These are phyloP conservation scores for Coilia nasus DNA, from an alignment of 2,797 vertebrate species.

Conservation along the genomic window DNA sequence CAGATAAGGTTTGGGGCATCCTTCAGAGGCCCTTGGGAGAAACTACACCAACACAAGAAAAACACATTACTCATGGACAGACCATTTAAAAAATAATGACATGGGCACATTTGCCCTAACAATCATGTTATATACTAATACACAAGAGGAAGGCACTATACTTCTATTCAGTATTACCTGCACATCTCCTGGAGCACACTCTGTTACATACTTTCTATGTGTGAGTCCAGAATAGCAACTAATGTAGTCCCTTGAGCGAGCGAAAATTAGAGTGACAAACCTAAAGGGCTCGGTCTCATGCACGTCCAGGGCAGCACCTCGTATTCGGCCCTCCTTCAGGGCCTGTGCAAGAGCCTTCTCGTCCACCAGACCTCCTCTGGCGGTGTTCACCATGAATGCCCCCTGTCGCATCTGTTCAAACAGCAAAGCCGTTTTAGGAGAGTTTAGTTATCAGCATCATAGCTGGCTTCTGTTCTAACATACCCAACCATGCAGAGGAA, in stretches of 20 bases:
- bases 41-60: constrained; percentile 65
- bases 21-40: constrained; percentile 86
- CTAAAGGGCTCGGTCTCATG: constrained; percentile 90
- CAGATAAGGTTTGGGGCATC: constrained; percentile 89
- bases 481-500: too few species aligned
- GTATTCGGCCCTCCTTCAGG: constrained; percentile 88
- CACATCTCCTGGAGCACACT: too few species aligned
- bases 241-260: neutral
- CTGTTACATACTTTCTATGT: too few species aligned
- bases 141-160: too few species aligned
- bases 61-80: too few species aligned
- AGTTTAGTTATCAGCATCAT: too few species aligned
- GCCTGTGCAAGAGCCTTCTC: constrained; percentile 89
- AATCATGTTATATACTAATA: too few species aligned
- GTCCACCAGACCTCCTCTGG: constrained; percentile 86
- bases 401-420: constrained; percentile 86
- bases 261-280: constrained; percentile 57
- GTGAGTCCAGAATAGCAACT: neutral
- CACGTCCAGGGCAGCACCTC: constrained; percentile 87
- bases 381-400: constrained; percentile 88
- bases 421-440: neutral
- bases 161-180: too few species aligned
- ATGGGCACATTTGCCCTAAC: too few species aligned
- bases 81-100: too few species aligned
- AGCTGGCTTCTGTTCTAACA: too few species aligned